phyloP scores from a whole-genome alignment of 2,888 invertebrate genomes.

The Conistra vaccinii region DNA sequence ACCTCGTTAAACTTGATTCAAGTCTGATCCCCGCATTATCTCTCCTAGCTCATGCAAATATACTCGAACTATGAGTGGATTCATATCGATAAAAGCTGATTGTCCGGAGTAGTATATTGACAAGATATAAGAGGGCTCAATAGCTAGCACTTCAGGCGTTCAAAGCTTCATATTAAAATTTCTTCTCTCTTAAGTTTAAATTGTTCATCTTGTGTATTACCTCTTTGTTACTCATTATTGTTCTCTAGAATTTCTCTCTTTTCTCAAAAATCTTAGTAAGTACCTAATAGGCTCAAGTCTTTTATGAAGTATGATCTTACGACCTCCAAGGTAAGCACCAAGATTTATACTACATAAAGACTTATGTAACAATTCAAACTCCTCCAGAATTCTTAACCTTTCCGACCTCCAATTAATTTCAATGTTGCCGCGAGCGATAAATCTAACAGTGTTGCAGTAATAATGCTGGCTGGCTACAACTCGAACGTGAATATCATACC shows the following conservation, averaged over 20 bases:
- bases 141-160: conserved; percentile 15
- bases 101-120: not conserved
- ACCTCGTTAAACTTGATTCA: not conserved
- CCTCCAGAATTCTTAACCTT: conserved; percentile 37
- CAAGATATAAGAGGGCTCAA: conserved; percentile 1
- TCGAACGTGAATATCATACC: conserved; percentile 44
- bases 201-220: not conserved
- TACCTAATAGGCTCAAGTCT: too few species aligned
- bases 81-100: conserved; percentile 8
- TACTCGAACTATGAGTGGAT: conserved; percentile 14
- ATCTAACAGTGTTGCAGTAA: conserved; percentile 68
- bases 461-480: conserved; percentile 56
- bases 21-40: not conserved
- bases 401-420: conserved; percentile 45
- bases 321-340: not conserved
- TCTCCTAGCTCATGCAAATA: not conserved
- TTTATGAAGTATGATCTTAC: not conserved
- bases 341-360: conserved; percentile 2
- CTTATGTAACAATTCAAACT: conserved; percentile 23
- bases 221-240: not conserved
- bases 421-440: conserved; percentile 48
- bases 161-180: not conserved
- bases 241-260: too few species aligned
- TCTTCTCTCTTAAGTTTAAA: conserved; percentile 1
- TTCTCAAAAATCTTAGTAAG: not conserved